Evolutionary conservation across 2,113 vertebrate genomes (phyloP), one percentile per base, ranked within the genome.

Genomic region (Bucco capensis): DNA sequence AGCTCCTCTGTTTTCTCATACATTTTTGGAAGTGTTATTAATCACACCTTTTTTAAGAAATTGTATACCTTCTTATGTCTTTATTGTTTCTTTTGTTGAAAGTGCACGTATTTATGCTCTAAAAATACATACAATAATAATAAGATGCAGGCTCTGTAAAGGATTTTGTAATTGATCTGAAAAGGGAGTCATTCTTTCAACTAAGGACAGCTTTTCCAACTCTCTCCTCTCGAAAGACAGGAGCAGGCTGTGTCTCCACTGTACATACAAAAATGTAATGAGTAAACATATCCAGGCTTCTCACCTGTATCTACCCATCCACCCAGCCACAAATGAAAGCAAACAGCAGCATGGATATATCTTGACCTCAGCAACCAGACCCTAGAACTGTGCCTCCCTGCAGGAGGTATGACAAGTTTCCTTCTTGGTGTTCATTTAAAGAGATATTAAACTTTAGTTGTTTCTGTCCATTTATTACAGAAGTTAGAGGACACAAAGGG

Each of bases 321-420:
- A 35, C 8, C 19, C n/a, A 38, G 0, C 1, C 27, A 25, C n/a
- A 33, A 35, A 62, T 14, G 5, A 69, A 47, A 70, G 2, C 11
- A 75, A 84, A 78, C 2, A 72, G 1, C 17, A 33, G 5, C 17
- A 18, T 2, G 3, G 38, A 54, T 18, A 50, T 56, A 18, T 13
- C 10, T 71, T 38, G 19, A 24, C 56, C 84, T 42, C 35, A 88
- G 5, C 13, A 75, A 14, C 10, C 8, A 28, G 6, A 40, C 12
- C 10, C 10, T n/a, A 22, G 66, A 70, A 44, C 2, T 0, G 0
- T 38, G 25, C 5, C 31, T 4, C 5, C 2, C 4, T 7, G 4
- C 14, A 50, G 38, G 8, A 53, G 13, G 5, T 0, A 1, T 14
- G 54, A 56, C 2, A 9, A 61, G 54, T 17, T 31, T 4, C 1